A percentile compares a stretch with the other conserved stretches of the same genome.
Conservation (phyloP, 2,888 invertebrate genomes). For the Mongoloraphidia duomilia region DNA sequence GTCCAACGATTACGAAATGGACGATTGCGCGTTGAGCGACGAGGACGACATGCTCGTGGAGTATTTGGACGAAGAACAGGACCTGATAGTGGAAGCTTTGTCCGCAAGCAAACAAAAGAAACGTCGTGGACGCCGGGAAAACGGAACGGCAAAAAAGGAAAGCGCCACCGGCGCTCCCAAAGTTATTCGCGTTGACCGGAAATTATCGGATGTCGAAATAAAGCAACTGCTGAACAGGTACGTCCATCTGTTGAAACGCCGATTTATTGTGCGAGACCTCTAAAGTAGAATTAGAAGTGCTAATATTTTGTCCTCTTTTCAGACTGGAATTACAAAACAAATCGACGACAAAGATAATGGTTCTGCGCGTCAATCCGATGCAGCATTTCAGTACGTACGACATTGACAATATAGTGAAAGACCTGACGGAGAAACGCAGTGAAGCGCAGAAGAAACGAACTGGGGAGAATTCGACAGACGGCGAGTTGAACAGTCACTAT, state of each 20-base stretch:
- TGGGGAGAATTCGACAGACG: too few relatives aligned
- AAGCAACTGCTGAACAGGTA: background rate
- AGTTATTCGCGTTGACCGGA: constrained; percentile 4
- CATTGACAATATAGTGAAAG: background rate
- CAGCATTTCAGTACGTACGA: background rate
- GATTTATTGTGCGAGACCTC: too few relatives aligned
- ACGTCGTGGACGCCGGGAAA: too few relatives aligned
- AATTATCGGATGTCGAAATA: constrained; percentile 1
- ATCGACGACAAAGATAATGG: background rate
- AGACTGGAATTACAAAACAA: background rate
- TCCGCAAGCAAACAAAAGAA: too few relatives aligned
- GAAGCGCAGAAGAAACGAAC: background rate
- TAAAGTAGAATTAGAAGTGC: too few relatives aligned
- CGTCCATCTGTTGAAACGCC: too few relatives aligned
- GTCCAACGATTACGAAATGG: too few relatives aligned
- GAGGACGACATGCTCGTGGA: constrained; percentile 4
- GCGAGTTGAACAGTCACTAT: too few relatives aligned
- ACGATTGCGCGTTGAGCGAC: background rate
- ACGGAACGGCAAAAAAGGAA: too few relatives aligned
- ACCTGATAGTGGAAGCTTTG: background rate
- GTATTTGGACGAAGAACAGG: constrained; percentile 2
- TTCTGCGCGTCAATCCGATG: background rate
- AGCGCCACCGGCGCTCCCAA: background rate
- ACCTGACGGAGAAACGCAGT: background rate
- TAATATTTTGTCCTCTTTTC: too few relatives aligned